phyloP scores from a whole-genome alignment of 1,140 invertebrate species.

The Ditylenchus dipsaci region DNA sequence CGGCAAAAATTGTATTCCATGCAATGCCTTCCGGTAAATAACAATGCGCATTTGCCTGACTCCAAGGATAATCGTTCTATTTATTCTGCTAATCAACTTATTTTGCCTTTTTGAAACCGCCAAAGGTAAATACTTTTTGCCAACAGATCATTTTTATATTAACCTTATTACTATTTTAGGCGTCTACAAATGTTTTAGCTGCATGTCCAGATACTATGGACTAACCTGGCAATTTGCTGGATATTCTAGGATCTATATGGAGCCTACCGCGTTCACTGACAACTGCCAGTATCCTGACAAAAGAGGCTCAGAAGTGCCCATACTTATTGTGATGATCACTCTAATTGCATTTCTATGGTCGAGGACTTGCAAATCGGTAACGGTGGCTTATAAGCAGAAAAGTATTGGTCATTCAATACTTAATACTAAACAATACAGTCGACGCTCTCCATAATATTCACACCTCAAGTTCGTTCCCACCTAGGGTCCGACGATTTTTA shows the following conservation, averaged over 20 bases:
- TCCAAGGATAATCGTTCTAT: neutral
- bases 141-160: neutral
- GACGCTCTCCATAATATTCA: too few relatives aligned
- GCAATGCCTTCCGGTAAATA: too few relatives aligned
- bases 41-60: neutral
- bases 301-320: constrained; percentile 36
- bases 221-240: constrained; percentile 51
- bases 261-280: constrained; percentile 46
- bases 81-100: neutral
- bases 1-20: too few relatives aligned
- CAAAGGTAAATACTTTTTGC: neutral
- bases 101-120: neutral
- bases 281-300: constrained; percentile 41
- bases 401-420: too few relatives aligned
- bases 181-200: constrained; percentile 42
- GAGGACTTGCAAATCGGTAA: constrained; percentile 46
- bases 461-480: too few relatives aligned
- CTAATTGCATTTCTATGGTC: constrained; percentile 43
- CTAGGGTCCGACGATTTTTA: too few relatives aligned
- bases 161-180: constrained; percentile 58
- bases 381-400: too few relatives aligned
- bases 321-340: constrained; percentile 35
- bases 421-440: too few relatives aligned
- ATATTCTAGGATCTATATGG: constrained; percentile 45
- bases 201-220: constrained; percentile 51